These are phyloP conservation scores for Botia kubotai DNA, from an alignment of 2,797 vertebrate species.

Conservation along the genomic window DNA sequence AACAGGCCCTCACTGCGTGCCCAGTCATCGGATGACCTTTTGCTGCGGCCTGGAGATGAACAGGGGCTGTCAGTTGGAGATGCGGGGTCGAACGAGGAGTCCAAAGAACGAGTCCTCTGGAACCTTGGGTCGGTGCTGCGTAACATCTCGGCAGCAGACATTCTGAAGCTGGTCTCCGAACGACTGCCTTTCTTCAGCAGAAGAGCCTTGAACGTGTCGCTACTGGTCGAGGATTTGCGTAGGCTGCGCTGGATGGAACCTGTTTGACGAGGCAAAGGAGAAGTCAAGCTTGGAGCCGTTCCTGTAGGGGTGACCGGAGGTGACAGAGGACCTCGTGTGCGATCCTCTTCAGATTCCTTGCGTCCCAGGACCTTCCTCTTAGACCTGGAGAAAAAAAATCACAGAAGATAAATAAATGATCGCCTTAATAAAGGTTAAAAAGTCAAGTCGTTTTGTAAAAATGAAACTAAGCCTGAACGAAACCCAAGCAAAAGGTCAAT, in stretches of 20 bases:
- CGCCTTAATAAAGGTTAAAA: background rate
- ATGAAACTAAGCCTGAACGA: background rate
- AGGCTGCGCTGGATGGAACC: slow-evolving; percentile 91
- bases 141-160: slow-evolving; percentile 96
- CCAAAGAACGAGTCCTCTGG: slow-evolving; percentile 79
- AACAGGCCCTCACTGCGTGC: slow-evolving; percentile 84
- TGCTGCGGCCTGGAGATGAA: slow-evolving; percentile 81
- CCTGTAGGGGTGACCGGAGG: slow-evolving; percentile 85
- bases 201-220: slow-evolving; percentile 96
- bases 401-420: slow-evolving; percentile 9
- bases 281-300: slow-evolving; percentile 67
- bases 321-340: slow-evolving; percentile 78
- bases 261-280: slow-evolving; percentile 79
- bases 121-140: slow-evolving; percentile 91
- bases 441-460: background rate
- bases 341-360: slow-evolving; percentile 93
- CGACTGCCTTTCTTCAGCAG: slow-evolving; percentile 95
- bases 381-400: slow-evolving; percentile 79
- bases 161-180: slow-evolving; percentile 89
- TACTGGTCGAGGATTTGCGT: slow-evolving; percentile 94
- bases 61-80: slow-evolving; percentile 77
- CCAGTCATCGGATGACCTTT: slow-evolving; percentile 88
- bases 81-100: slow-evolving; percentile 71
- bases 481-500: background rate
- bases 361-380: slow-evolving; percentile 97